phyloP scores from a whole-genome alignment of 2,888 invertebrate species.

The Lithophane semibrunnea region DNA sequence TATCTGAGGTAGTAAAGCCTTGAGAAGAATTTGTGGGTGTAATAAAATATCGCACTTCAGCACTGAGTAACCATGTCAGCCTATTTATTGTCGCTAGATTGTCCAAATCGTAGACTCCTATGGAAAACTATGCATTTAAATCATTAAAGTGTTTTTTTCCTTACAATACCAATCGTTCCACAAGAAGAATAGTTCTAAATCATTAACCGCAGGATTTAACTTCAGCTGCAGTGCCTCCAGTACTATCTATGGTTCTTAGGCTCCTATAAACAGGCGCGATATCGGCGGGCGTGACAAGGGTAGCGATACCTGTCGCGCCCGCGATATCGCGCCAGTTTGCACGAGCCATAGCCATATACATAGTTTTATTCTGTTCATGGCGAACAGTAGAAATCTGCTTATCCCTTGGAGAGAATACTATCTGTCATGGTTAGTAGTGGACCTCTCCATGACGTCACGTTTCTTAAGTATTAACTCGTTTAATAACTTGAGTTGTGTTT shows the following conservation, averaged over 20 bases:
- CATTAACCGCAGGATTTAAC: neutral
- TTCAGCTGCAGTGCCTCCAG: neutral
- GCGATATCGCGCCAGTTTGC: too few relatives aligned
- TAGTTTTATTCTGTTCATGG: neutral
- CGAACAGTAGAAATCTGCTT: neutral
- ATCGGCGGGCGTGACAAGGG: too few relatives aligned
- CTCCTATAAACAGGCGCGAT: too few relatives aligned
- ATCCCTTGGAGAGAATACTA: neutral
- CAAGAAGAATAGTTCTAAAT: neutral
- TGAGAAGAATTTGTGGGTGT: neutral
- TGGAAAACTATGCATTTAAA: neutral
- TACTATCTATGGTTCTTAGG: neutral
- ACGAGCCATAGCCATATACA: too few relatives aligned
- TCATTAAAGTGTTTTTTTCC: neutral
- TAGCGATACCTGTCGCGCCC: too few relatives aligned
- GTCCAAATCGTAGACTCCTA: neutral
- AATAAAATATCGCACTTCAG: neutral
- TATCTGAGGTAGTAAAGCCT: neutral
- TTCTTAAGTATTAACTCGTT: constrained; percentile 6
- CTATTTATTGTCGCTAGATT: neutral
- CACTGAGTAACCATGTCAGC: neutral
- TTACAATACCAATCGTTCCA: neutral
- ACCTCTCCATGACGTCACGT: constrained; percentile 16
- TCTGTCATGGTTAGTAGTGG: neutral
- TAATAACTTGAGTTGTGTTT: constrained; percentile 6